Evolutionary conservation across 2,888 invertebrate genomes (phyloP).

Genomic region (Noctua fimbriata): DNA sequence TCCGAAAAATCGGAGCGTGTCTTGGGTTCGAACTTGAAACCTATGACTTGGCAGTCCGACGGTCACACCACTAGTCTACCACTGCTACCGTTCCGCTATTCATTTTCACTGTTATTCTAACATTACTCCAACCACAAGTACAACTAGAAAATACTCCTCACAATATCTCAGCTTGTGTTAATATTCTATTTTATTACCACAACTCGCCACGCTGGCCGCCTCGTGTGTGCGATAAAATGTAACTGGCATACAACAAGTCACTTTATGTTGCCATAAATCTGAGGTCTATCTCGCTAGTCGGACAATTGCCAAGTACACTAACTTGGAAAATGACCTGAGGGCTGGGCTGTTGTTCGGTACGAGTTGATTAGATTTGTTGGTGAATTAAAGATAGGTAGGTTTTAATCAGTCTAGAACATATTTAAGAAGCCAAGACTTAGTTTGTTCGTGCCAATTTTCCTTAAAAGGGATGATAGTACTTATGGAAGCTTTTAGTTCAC

Average conservation of each 20-base stretch:
- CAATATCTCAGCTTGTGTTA: constrained; percentile 38
- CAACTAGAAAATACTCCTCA: constrained; percentile 13
- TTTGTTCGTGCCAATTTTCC: neutral
- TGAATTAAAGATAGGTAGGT: constrained; percentile 4
- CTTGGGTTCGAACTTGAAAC: too few relatives aligned
- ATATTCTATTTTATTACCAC: constrained; percentile 50
- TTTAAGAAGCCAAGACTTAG: neutral
- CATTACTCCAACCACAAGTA: neutral
- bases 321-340: constrained; percentile 30
- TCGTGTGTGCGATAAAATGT: constrained; percentile 47
- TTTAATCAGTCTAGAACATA: neutral
- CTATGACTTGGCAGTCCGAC: too few relatives aligned
- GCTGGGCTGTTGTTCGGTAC: constrained; percentile 4
- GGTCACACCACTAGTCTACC: too few relatives aligned
- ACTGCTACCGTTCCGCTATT: too few relatives aligned
- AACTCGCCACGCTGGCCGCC: constrained; percentile 20
- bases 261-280: constrained; percentile 53
- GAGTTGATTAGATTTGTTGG: neutral
- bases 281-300: constrained; percentile 25
- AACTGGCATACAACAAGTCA: constrained; percentile 37
- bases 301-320: constrained; percentile 29
- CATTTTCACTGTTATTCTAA: neutral
- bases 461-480: too few relatives aligned
- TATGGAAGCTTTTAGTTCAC: too few relatives aligned
- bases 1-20: too few relatives aligned